Evolutionary conservation across 2,888 invertebrate species (phyloP).

Genomic region (Cataglyphis livida): DNA sequence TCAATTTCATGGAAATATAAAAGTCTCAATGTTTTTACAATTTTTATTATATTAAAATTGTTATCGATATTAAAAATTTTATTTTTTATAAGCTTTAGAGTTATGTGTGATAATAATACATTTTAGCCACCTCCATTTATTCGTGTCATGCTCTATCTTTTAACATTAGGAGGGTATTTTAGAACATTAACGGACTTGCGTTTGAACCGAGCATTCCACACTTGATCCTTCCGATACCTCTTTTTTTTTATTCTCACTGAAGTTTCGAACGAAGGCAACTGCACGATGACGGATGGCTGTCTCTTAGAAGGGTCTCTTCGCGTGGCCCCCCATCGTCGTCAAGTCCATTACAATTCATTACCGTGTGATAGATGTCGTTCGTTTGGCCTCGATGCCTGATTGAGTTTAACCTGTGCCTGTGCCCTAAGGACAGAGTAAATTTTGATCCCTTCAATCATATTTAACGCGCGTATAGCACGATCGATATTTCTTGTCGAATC

Average conservation of each 20-base stretch:
- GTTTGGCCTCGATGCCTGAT: slow-evolving; percentile 80
- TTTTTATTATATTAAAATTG: neutral
- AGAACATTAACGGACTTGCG: slow-evolving; percentile 23
- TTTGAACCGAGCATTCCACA: slow-evolving; percentile 40
- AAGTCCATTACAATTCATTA: slow-evolving; percentile 81
- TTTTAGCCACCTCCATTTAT: neutral
- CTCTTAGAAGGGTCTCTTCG: slow-evolving; percentile 71
- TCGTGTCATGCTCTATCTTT: slow-evolving; percentile 19
- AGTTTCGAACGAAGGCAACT: slow-evolving; percentile 65
- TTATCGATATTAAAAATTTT: neutral
- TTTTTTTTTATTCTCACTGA: slow-evolving; percentile 36
- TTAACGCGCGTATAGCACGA: slow-evolving; percentile 61
- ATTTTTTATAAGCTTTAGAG: neutral
- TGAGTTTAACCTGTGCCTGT: slow-evolving; percentile 75
- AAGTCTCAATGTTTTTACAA: neutral
- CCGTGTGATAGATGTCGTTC: slow-evolving; percentile 81
- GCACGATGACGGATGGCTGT: slow-evolving; percentile 81
- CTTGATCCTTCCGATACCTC: slow-evolving; percentile 30
- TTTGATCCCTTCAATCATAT: slow-evolving; percentile 65
- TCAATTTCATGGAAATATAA: neutral
- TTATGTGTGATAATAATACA: slow-evolving; percentile 5
- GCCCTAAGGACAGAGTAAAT: slow-evolving; percentile 56
- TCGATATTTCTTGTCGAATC: slow-evolving; percentile 59
- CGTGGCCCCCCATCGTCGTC: slow-evolving; percentile 75
- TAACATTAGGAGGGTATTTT: neutral